Base-by-base conservation (phyloP, 2,113 vertebrate genomes). In the Glaucomys volans region DNA sequence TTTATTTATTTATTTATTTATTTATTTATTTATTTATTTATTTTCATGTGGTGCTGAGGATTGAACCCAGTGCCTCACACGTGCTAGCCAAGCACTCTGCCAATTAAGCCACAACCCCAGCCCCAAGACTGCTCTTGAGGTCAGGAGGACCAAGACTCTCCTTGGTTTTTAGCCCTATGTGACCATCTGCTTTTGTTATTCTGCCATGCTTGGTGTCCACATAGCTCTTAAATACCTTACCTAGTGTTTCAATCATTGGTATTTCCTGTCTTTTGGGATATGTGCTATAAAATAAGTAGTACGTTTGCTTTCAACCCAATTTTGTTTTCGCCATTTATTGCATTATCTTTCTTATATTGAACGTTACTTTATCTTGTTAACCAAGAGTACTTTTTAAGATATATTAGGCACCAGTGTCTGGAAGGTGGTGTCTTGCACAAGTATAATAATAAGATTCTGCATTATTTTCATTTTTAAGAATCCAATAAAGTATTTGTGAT, bases 391-490 rank as follows among this genome's bases (percentile, higher is more conserved):
- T 37, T 93, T 54, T 32, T 32, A 32, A 77, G 26, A 40, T 84
- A 54, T 40, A 30, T 20, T 32, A 77, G 32, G 8, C 7, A 67
- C 12, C 28, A 32, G 14, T 64, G 54, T 69, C 30, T 84, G 14
- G 28, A 13, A 93, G 69, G 30, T 40, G 18, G 35, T 18, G 24
- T n/a, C 59, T 64, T 91, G 30, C 16, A 86, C 35, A 74, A 92
- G 77, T 2, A 71, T 40, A 5, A 9, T 50, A 91, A 94, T 67
- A 8, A 82, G 35, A 8, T 4, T 74, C 69, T 44, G 35, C 62
- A 8, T 77, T 87, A 10, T 52, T 84, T 95, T 90, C 76, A 93
- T 47, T 81, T 89, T 75, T 10, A 67, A 92, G 40, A 87, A 67
- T 66, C 18, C 18, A 74, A 30, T 76, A 72, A 76, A 13, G 13